phyloP scores from a whole-genome alignment of 2,113 vertebrate species.

The Gallinago media region DNA sequence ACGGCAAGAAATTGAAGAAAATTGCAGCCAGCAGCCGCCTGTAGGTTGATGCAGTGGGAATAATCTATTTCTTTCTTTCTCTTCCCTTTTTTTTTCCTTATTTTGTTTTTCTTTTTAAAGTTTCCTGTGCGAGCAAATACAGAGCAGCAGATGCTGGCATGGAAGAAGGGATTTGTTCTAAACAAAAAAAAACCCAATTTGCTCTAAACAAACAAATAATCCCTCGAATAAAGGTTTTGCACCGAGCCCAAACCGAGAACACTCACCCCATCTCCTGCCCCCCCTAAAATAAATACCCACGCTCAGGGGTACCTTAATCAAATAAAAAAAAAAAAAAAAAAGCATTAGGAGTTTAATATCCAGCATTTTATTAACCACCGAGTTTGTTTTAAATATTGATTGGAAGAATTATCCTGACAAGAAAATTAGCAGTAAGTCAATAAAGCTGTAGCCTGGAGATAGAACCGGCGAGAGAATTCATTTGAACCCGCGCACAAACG shows the following conservation, averaged over 20 bases:
- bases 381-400: conserved; percentile 79
- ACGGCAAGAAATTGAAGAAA: conserved; percentile 75
- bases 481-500: background rate
- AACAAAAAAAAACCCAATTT: conserved; percentile 65
- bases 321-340: conserved; percentile 22
- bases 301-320: conserved; percentile 53
- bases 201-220: conserved; percentile 60
- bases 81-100: background rate
- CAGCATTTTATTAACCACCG: conserved; percentile 64
- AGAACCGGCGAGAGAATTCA: conserved; percentile 29
- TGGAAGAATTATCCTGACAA: conserved; percentile 78
- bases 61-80: conserved; percentile 59
- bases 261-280: background rate
- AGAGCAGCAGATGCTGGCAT: conserved; percentile 51
- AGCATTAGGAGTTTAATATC: conserved; percentile 48
- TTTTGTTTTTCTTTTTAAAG: background rate
- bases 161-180: conserved; percentile 47
- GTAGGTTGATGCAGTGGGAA: conserved; percentile 66
- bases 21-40: conserved; percentile 70
- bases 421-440: conserved; percentile 79
- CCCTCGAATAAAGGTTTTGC: conserved; percentile 37
- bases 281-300: background rate
- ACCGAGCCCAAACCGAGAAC: background rate
- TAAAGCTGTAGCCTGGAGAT: conserved; percentile 67
- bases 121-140: conserved; percentile 64